These are phyloP conservation scores for Drosophila burlai DNA, from an alignment of 1,140 invertebrate genomes.

Conservation along the genomic window DNA sequence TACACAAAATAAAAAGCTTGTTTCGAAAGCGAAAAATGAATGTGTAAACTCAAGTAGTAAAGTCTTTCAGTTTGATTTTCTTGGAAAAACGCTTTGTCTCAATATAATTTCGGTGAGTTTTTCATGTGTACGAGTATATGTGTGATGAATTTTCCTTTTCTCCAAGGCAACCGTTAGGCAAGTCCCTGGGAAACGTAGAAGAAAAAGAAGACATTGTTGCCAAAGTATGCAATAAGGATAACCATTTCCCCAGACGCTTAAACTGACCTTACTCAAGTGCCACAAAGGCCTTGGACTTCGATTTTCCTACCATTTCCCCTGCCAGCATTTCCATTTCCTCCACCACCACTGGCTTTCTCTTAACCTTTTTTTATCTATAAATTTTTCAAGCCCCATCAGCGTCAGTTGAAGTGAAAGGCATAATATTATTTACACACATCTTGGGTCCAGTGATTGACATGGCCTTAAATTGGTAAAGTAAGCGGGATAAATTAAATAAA, in stretches of 20 bases:
- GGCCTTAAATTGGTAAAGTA: not conserved
- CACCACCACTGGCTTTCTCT: not conserved
- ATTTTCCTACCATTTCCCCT: not conserved
- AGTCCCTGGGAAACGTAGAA: conserved; percentile 3
- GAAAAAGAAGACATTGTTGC: conserved; percentile 37
- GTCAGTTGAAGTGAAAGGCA: conserved; percentile 25
- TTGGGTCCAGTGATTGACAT: conserved; percentile 6
- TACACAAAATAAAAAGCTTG: not conserved
- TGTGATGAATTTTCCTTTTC: conserved; percentile 12
- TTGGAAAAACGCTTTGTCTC: conserved; percentile 2
- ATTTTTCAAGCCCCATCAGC: conserved; percentile 4
- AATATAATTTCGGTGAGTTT: conserved; percentile 3
- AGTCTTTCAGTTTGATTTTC: not conserved
- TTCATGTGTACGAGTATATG: not conserved
- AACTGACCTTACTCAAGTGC: conserved; percentile 78
- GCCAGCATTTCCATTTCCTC: not conserved
- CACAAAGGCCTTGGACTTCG: conserved; percentile 33
- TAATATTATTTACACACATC: conserved; percentile 29
- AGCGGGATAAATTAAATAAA: not conserved
- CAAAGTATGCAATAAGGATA: conserved; percentile 73
- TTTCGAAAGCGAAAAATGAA: not conserved
- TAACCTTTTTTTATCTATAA: not conserved
- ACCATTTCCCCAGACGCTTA: conserved; percentile 72
- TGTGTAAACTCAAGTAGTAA: too few relatives aligned
- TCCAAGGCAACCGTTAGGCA: conserved; percentile 34